Percentiles rank a stretch among this genome's conserved stretches.
These are phyloP conservation scores for Frieseomelitta varia DNA, from an alignment of 1,140 invertebrate genomes.

Conservation along the genomic window DNA sequence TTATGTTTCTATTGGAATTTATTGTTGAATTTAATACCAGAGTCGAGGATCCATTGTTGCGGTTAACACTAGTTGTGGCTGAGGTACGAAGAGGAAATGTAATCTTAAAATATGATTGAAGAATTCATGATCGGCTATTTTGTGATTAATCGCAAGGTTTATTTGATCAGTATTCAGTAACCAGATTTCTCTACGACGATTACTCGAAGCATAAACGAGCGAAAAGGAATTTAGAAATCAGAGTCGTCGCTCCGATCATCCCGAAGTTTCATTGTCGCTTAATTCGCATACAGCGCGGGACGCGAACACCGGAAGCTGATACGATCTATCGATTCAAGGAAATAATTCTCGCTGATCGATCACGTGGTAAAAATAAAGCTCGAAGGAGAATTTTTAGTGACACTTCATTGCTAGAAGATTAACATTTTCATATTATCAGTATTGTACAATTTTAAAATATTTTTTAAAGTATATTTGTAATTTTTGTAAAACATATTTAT, in stretches of 20 bases:
- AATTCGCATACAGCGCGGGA: neutral
- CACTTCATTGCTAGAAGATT: neutral
- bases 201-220: neutral
- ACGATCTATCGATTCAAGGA: conserved; percentile 24
- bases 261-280: neutral
- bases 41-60: neutral
- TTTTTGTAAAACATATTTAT: no score
- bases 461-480: no score
- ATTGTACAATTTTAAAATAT: neutral
- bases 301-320: conserved; percentile 7
- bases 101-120: neutral
- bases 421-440: neutral
- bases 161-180: neutral
- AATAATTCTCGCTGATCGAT: neutral
- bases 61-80: neutral
- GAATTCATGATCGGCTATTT: no score
- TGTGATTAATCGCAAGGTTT: no score
- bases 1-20: neutral
- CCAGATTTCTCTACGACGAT: neutral
- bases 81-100: neutral
- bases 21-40: neutral
- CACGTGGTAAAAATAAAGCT: neutral
- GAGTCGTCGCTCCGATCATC: neutral
- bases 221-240: neutral
- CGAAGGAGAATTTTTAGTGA: neutral